phyloP scores from a whole-genome alignment of 2,113 vertebrate genomes.

The Lampris incognitus region DNA sequence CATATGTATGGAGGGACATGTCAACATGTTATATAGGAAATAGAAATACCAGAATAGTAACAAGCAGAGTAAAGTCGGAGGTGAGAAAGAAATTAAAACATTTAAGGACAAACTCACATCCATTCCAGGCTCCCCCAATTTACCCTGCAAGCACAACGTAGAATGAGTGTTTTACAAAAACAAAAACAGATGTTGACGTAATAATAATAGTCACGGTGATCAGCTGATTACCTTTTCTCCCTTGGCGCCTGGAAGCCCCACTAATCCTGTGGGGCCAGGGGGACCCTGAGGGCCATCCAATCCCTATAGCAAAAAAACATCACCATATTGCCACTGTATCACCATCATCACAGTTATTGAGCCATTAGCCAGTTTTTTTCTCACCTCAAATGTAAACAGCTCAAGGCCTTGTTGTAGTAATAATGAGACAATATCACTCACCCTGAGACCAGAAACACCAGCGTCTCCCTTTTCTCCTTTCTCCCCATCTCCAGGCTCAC shows the following conservation, averaged over 20 bases:
- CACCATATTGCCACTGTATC: background rate
- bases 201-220: background rate
- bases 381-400: background rate
- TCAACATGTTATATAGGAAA: conserved; percentile 24
- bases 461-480: conserved; percentile 81
- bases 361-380: background rate
- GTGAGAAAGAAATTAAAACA: background rate
- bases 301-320: conserved; percentile 52
- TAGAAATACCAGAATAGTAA: background rate
- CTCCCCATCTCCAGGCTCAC: conserved; percentile 79
- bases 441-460: conserved; percentile 74
- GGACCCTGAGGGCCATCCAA: conserved; percentile 71
- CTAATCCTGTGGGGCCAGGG: conserved; percentile 84
- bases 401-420: background rate
- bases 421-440: conserved; percentile 46
- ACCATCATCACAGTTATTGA: background rate
- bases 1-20: conserved; percentile 18
- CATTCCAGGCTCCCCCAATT: conserved; percentile 91
- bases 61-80: background rate
- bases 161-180: background rate
- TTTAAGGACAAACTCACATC: conserved; percentile 87
- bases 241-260: conserved; percentile 93
- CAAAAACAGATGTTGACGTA: background rate
- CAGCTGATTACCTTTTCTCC: conserved; percentile 89
- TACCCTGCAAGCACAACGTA: conserved; percentile 84